Evolutionary conservation across 2,888 invertebrate genomes (phyloP), one percentile per base, ranked within the genome.

Genomic region (Nemoura dubitans): DNA sequence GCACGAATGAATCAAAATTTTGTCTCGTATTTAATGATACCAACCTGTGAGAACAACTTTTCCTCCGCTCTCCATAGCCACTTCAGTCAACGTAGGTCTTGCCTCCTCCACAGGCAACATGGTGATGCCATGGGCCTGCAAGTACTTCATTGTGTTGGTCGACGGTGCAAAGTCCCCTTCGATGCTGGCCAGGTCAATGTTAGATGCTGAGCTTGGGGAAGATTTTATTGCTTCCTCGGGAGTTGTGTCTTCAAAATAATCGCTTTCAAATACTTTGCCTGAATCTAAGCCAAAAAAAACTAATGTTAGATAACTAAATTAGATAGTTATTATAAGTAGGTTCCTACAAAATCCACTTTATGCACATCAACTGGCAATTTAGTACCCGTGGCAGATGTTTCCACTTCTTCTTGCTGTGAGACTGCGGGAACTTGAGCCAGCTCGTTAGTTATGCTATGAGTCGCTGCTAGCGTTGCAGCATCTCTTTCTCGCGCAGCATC

Each of bases 111-210:
- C 93, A 85, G 97, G 96, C 90, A 97, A 94, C 95, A 98, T 95
- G 82, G 96, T 95, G 90, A 97, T 97, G 88, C 97, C 97, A 92
- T 97, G 97, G 89, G 95, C 94, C 91, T 97, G 96, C 87, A 98
- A 93, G 91, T 97, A 93, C 90, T 95, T 94, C 88, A 96, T 91
- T 76, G 91, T 92, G 21, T 86, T 29, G 30, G 36, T 87, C 87
- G 86, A 89, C 42, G 91, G 91, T 29, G 28, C 81, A 28, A 81
- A 30, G 28, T 28, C 30, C 6, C n/a, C 81, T 6, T 81, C 81
- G 0, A 81, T 30, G 16, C 16, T 30, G n/a, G 30, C 14, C n/a
- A 30, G n/a, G 25, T 78, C 28, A 21, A 90, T 91, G 25, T 78
- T 83, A 16, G 83, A 25, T 3, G 14, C n/a, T 25, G 76, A 0